phyloP scores from a whole-genome alignment of 2,888 invertebrate genomes.

The Buathra laborator region DNA sequence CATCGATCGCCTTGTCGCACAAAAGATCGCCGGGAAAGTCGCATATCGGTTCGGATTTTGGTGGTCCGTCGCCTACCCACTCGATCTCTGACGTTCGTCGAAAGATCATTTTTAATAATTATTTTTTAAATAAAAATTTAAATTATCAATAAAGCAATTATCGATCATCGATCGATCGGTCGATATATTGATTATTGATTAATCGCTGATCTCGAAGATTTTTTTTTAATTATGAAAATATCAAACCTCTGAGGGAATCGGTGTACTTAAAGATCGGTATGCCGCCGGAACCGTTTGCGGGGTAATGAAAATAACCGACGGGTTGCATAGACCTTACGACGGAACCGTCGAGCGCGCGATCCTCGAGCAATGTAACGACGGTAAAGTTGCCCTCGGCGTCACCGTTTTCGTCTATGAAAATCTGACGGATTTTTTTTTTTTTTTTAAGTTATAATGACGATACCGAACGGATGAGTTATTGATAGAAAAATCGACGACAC shows the following conservation, averaged over 20 bases:
- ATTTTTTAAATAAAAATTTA: too few species aligned
- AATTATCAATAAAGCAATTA: too few species aligned
- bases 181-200: background rate
- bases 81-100: conserved; percentile 86
- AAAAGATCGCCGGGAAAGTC: conserved; percentile 94
- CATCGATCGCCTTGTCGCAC: conserved; percentile 89
- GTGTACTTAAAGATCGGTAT: conserved; percentile 69
- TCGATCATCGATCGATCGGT: too few species aligned
- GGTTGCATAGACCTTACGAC: conserved; percentile 91
- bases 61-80: conserved; percentile 92
- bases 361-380: conserved; percentile 91
- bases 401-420: conserved; percentile 94
- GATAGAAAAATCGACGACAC: conserved; percentile 74
- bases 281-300: conserved; percentile 85
- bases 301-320: conserved; percentile 92
- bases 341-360: conserved; percentile 86
- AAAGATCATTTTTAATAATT: too few species aligned
- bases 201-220: background rate
- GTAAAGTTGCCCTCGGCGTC: conserved; percentile 97
- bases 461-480: background rate
- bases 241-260: conserved; percentile 61
- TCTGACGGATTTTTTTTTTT: conserved; percentile 85
- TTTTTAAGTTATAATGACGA: background rate
- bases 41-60: conserved; percentile 92
- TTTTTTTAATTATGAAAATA: background rate